Base-by-base conservation (phyloP, 2,888 invertebrate genomes). In the Erebia epiphron region DNA sequence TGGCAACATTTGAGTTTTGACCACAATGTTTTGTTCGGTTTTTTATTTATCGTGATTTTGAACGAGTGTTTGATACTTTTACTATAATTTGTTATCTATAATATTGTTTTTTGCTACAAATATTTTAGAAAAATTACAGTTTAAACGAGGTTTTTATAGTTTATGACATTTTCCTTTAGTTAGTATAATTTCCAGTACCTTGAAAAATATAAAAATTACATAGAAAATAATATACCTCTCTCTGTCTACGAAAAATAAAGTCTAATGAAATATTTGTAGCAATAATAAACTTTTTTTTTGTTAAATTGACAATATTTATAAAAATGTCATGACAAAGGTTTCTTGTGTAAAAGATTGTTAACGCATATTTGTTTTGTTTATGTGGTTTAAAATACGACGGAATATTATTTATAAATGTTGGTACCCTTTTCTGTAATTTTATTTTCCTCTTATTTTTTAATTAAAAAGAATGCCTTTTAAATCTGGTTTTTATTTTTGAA, bases 401-500 rank as follows among this genome's bases (percentile, higher is more conserved):
- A 71, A 77, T 77, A 75, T 57, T 57, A 84, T 90, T 86, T 90
- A 89, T 90, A 89, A 89, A 90, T 90, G 90, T 92, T 91, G 87
- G 87, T 84, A 84, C 86, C 87, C 87, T 90, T 90, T 83, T 84
- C 82, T 88, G 87, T 90, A 89, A 86, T 85, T 86, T 86, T 86
- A 87, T 88, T 87, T 85, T 84, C 80, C 80, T 78, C 82, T 86
- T 87, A 86, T 65, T n/a, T 67, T 69, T 86, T 84, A 81, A 79
- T 79, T n/a, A n/a, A 84, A 88, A 56, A 89, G 84, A 88, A 89
- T 80, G 83, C 84, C 88, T 87, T 90, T 90, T 87, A 88, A 85
- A 21, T 7, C 18, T 46, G 65, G 18, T 21, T 69, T 75, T 78
- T 69, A 70, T 74, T 75, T 64, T 16, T 35, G 5, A 3, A 10